Evolutionary conservation across 2,888 invertebrate species (phyloP).

Genomic region (Campaea margaritaria): DNA sequence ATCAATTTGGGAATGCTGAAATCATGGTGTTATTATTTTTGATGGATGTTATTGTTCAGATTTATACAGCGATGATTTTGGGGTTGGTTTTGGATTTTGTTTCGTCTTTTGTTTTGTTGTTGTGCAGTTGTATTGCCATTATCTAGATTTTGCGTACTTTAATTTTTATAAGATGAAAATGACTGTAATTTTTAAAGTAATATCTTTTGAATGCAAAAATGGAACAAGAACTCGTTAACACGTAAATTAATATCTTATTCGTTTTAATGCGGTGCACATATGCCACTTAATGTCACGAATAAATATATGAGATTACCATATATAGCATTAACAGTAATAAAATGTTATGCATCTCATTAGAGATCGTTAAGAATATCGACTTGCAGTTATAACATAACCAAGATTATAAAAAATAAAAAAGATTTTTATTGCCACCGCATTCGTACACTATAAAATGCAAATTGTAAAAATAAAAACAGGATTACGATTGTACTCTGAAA

Average conservation of each 20-base stretch:
- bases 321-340: conserved; percentile 15
- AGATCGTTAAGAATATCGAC: conserved; percentile 31
- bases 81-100: conserved; percentile 20
- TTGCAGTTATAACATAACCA: conserved; percentile 32
- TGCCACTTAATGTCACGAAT: conserved; percentile 12
- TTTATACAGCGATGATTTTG: conserved; percentile 10
- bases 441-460: conserved; percentile 40
- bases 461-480: conserved; percentile 35
- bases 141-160: too few relatives aligned
- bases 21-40: conserved; percentile 44
- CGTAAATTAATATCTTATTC: too few relatives aligned
- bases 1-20: conserved; percentile 47
- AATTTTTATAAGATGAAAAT: too few relatives aligned
- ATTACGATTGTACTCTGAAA: conserved; percentile 40
- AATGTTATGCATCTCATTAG: conserved; percentile 21
- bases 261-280: too few relatives aligned
- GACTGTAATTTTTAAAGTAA: too few relatives aligned
- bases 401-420: conserved; percentile 32
- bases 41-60: conserved; percentile 40
- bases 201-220: too few relatives aligned
- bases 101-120: neutral
- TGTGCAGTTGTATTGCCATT: too few relatives aligned
- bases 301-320: conserved; percentile 15
- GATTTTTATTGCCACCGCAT: conserved; percentile 36
- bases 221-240: too few relatives aligned